Base-by-base conservation (phyloP, 2,888 invertebrate genomes). In the Carterocephalus palaemon region DNA sequence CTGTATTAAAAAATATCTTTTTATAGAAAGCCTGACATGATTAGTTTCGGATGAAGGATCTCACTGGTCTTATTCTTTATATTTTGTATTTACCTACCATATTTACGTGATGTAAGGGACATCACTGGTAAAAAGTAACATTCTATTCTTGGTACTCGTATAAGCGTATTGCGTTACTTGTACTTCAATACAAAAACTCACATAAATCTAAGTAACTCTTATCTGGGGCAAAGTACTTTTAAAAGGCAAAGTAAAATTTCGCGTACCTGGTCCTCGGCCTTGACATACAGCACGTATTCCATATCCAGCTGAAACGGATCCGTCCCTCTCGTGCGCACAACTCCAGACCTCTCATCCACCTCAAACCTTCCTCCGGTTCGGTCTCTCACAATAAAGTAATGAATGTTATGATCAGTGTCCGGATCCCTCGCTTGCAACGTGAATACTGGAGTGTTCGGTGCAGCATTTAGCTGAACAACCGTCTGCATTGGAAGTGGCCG, bases 351-450 rank as follows among this genome's bases (percentile, higher is more conserved):
- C 78, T 96, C 95, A 66, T 96, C 96, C 26, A 95, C 95, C 75
- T 95, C 95, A 67, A 95, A 95, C 47, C 90, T 67, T 17, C 92
- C 92, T 0, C 92, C 92, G 0, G 92, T 97, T 59, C 97, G 88
- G 78, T 97, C 97, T 59, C 98, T 89, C 16, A 97, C 96, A 60
- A 98, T 96, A 84, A 97, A 97, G 79, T 98, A 97, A 75, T 96
- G 96, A 53, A 98, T 96, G 72, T 96, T 95, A 75, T 97, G 96
- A 82, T 97, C 97, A 1, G 97, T 97, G 72, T 98, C 97, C 2
- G 98, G 98, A 76, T 99, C 98, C 54, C 97, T 88, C 8, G 99
- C 99, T 75, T 97, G 96, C 15, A 99, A 90, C n/a, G 97, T 97
- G 83, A 97, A 98, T 2, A 98, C 97, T 3, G 96, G 96, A 0